phyloP scores from a whole-genome alignment of 2,797 vertebrate species.

The Pteropus rufus region DNA sequence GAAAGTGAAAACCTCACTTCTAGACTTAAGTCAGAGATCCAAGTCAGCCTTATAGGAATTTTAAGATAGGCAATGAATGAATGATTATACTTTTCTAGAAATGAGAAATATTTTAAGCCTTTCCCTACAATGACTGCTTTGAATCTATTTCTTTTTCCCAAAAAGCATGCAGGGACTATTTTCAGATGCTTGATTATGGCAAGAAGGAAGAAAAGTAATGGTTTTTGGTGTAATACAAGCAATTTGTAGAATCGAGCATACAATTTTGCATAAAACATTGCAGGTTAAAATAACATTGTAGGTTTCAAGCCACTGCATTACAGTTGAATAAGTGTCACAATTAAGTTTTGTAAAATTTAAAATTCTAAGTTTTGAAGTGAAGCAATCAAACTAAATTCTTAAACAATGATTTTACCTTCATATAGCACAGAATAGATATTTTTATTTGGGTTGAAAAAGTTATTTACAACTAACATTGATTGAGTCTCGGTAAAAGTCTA shows the following conservation, averaged over 20 bases:
- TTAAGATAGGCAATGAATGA: constrained; percentile 80
- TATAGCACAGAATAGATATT: constrained; percentile 93
- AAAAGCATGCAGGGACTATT: constrained; percentile 84
- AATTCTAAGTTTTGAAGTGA: constrained; percentile 84
- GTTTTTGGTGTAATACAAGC: constrained; percentile 79
- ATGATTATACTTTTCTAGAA: constrained; percentile 80
- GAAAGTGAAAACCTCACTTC: constrained; percentile 78
- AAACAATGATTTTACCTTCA: constrained; percentile 94
- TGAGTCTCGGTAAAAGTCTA: constrained; percentile 94
- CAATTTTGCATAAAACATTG: constrained; percentile 84
- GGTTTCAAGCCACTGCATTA: constrained; percentile 90
- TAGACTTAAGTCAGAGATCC: constrained; percentile 82
- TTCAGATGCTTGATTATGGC: constrained; percentile 80
- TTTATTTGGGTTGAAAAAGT: constrained; percentile 90
- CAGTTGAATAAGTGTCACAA: constrained; percentile 86
- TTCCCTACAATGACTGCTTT: constrained; percentile 78
- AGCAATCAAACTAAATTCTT: constrained; percentile 91
- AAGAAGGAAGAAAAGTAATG: constrained; percentile 82
- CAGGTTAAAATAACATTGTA: constrained; percentile 84
- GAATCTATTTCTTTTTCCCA: constrained; percentile 75
- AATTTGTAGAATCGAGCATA: constrained; percentile 83
- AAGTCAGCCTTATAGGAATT: constrained; percentile 83
- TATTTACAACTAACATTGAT: constrained; percentile 96
- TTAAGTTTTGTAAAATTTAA: constrained; percentile 85
- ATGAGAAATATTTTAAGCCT: constrained; percentile 77